Evolutionary conservation across 1,140 invertebrate genomes (phyloP).

Genomic region (Heliothis subflexa): DNA sequence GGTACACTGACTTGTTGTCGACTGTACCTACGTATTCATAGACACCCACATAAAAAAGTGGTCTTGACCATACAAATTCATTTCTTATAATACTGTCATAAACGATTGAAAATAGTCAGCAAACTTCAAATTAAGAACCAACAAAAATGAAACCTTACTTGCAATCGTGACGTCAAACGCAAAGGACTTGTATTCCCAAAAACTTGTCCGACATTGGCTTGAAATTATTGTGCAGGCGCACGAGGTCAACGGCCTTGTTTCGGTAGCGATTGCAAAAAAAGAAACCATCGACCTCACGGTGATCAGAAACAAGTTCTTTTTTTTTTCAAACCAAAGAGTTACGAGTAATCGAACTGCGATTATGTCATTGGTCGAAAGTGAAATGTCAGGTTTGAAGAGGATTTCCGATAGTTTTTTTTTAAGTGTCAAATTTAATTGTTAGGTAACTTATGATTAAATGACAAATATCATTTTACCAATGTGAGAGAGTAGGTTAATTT

Average conservation of each 20-base stretch:
- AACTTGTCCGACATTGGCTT: conserved; percentile 4
- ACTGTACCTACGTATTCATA: no score
- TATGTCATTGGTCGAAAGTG: conserved; percentile 22
- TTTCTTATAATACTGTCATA: no score
- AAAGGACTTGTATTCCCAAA: background rate
- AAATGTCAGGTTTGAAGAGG: background rate
- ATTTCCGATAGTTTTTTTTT: background rate
- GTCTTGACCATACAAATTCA: no score
- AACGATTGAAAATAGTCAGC: background rate
- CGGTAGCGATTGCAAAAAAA: conserved; percentile 23
- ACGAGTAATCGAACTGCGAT: background rate
- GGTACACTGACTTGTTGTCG: no score
- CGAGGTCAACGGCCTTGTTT: conserved; percentile 22
- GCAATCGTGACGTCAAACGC: background rate
- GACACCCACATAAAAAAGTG: no score
- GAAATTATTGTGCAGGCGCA: conserved; percentile 20
- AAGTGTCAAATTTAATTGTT: background rate
- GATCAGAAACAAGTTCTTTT: conserved; percentile 18
- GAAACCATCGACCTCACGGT: conserved; percentile 15
- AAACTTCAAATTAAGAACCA: background rate
- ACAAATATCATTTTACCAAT: background rate
- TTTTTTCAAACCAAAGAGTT: background rate
- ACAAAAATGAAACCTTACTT: background rate
- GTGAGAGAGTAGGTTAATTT: background rate
- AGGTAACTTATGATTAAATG: background rate